Evolutionary conservation across 2,888 invertebrate species (phyloP).

Genomic region (Drosophila tripunctata): DNA sequence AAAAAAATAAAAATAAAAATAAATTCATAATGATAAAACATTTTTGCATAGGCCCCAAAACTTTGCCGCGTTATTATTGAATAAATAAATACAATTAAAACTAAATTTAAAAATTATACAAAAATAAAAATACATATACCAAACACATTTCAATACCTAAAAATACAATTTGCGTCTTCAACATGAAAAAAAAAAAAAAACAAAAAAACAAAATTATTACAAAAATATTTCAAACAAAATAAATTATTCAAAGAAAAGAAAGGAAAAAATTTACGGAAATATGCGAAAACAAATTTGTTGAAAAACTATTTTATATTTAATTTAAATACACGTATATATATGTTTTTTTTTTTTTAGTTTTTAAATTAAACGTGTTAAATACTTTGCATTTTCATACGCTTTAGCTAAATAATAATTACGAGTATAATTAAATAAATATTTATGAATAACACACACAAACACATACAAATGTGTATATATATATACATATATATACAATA

Average conservation of each 20-base stretch:
- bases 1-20: slow-evolving; percentile 14
- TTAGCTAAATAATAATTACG: slow-evolving; percentile 76
- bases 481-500: slow-evolving; percentile 24
- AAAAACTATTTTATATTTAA: slow-evolving; percentile 43
- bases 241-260: slow-evolving; percentile 20
- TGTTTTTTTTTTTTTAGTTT: slow-evolving; percentile 34
- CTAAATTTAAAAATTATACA: slow-evolving; percentile 24
- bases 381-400: slow-evolving; percentile 82
- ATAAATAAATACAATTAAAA: slow-evolving; percentile 43
- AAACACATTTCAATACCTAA: slow-evolving; percentile 67
- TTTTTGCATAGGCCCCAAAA: slow-evolving; percentile 72
- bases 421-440: slow-evolving; percentile 63
- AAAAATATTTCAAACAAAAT: slow-evolving; percentile 33
- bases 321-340: slow-evolving; percentile 27
- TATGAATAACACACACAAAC: slow-evolving; percentile 45
- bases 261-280: slow-evolving; percentile 24
- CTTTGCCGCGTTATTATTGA: slow-evolving; percentile 73
- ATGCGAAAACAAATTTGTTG: slow-evolving; percentile 51
- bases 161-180: slow-evolving; percentile 68
- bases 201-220: slow-evolving; percentile 33
- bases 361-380: slow-evolving; percentile 61
- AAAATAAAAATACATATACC: slow-evolving; percentile 58
- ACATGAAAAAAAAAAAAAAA: slow-evolving; percentile 35
- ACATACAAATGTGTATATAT: slow-evolving; percentile 25
- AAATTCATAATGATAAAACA: slow-evolving; percentile 26